Base-by-base conservation (phyloP, 2,113 vertebrate genomes). In the Hydrochoerus hydrochaeris region DNA sequence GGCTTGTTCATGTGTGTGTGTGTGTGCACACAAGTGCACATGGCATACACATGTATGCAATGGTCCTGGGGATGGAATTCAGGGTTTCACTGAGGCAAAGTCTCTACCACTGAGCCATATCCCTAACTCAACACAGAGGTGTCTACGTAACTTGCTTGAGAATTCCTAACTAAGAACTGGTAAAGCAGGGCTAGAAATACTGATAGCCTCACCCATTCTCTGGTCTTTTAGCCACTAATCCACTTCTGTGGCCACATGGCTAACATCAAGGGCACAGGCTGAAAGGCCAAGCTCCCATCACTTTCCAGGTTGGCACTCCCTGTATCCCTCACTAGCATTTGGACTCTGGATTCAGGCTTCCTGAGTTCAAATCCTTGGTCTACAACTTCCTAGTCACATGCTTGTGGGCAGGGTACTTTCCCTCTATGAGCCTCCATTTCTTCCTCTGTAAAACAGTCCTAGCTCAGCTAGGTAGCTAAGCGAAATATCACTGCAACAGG, bases 391-490 rank as follows among this genome's bases (percentile, higher is more conserved):
- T 89, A 84, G 58, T 38, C 9, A 54, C 58, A 60, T 75, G 49
- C 41, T 71, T 20, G 0, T 24, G 0, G 41, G 71, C 65, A 90
- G 89, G 58, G 30, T 62, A 85, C 83, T 93, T 93, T 81, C 75
- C 78, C 46, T 95, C 62, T 85, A 58, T 60, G 87, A 87, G 5
- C 35, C 71, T 95, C 63, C 24, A 49, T 88, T 93, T 88, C 86
- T 60, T 84, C 69, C 63, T 58, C 67, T 77, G 77, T 83, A 91
- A 93, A 75, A 89, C 14, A 24, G 54, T 93, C 63, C 80, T 95
- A 19, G 35, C 63, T 87, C 85, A 38, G 83, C 91, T 87, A 96
- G 94, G 93, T 57, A 83, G n/a, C 52, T 91, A 28, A 46, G 12
- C 24, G 73, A 83, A 57, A 85, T 44, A 85, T 91, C 85, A 88